Evolutionary conservation across 2,888 invertebrate genomes (phyloP).

Genomic region (Tetranychus truncatus): DNA sequence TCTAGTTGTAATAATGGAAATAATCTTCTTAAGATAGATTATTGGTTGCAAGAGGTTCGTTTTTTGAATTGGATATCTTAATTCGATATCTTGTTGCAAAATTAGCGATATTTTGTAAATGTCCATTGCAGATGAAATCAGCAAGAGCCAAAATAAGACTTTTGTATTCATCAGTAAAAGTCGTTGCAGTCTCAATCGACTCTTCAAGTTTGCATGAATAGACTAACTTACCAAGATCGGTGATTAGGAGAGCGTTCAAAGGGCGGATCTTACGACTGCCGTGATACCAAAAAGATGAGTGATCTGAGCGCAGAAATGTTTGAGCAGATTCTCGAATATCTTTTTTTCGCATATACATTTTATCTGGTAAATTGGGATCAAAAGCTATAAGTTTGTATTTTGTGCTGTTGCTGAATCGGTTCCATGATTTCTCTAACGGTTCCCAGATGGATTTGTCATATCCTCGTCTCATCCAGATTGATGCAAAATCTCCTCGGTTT

Average conservation of each 20-base stretch:
- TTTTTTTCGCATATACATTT: slow-evolving; percentile 13
- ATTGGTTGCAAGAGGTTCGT: too few relatives aligned
- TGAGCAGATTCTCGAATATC: slow-evolving; percentile 4
- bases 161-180: too few relatives aligned
- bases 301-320: slow-evolving; percentile 31
- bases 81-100: too few relatives aligned
- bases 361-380: slow-evolving; percentile 15
- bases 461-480: slow-evolving; percentile 18
- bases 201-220: not conserved
- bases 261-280: slow-evolving; percentile 28
- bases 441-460: slow-evolving; percentile 17
- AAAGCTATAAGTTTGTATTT: slow-evolving; percentile 15
- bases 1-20: too few relatives aligned
- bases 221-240: slow-evolving; percentile 38
- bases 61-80: too few relatives aligned
- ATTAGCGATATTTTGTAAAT: not conserved
- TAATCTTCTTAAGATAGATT: too few relatives aligned
- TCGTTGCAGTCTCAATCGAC: not conserved
- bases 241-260: slow-evolving; percentile 32
- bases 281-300: slow-evolving; percentile 33
- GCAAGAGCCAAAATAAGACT: too few relatives aligned
- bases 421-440: slow-evolving; percentile 18
- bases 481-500: slow-evolving; percentile 19
- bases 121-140: not conserved
- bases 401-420: not conserved